Evolutionary conservation across 2,113 vertebrate genomes (phyloP).

Genomic region (Dascyllus trimaculatus): DNA sequence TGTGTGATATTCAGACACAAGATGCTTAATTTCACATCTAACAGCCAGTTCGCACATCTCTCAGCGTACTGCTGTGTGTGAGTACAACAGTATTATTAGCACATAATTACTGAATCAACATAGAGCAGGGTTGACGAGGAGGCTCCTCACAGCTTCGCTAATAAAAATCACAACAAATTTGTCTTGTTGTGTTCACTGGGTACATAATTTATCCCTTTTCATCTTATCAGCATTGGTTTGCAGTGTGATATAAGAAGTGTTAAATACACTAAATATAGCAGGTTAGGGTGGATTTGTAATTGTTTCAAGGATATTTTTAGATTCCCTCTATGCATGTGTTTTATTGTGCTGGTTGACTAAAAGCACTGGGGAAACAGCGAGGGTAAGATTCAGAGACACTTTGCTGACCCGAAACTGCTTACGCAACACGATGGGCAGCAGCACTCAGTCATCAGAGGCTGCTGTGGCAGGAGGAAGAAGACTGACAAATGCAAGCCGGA

Average conservation of each 20-base stretch:
- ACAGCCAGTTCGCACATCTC: neutral
- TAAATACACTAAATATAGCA: neutral
- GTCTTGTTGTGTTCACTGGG: too few relatives aligned
- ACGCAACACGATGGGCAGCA: constrained; percentile 23
- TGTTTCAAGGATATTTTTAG: too few relatives aligned
- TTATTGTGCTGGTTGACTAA: neutral
- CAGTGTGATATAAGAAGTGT: too few relatives aligned
- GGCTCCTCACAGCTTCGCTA: neutral
- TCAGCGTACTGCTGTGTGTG: neutral
- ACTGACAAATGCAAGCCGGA: neutral
- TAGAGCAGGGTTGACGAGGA: neutral
- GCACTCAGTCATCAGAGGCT: constrained; percentile 35
- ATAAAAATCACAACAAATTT: neutral
- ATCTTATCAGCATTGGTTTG: too few relatives aligned
- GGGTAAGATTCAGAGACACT: constrained; percentile 3
- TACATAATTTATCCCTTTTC: too few relatives aligned
- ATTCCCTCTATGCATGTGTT: neutral
- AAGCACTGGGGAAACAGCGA: neutral
- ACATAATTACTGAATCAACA: neutral
- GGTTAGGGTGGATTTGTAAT: too few relatives aligned
- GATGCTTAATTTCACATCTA: constrained; percentile 36
- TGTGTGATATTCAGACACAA: constrained; percentile 32
- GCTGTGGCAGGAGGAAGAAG: constrained; percentile 1
- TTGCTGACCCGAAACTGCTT: constrained; percentile 46
- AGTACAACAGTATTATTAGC: constrained; percentile 11